Base-by-base conservation (phyloP, 2,888 invertebrate species). In the Heliconius ismenius region DNA sequence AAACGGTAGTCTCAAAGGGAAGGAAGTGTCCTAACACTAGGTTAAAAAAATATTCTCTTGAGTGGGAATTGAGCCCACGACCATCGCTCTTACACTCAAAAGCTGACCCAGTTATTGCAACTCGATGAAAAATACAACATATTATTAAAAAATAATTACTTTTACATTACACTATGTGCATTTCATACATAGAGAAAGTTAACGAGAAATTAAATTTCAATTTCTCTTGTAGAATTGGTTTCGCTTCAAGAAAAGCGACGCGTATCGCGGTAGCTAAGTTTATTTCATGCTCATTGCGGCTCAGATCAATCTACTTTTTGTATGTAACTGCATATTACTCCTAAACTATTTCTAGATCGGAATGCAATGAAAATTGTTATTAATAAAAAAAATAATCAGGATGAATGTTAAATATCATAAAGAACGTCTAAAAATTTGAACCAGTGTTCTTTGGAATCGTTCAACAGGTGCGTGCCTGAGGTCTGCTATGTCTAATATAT, bases 221-320 rank as follows among this genome's bases (percentile, higher is more conserved):
- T 73, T 73, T 36, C 58, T n/a, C 32, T 24, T 26, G 43, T 73
- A 39, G 73, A 64, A 67, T 72, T 75, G 32, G 83, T 86, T 68
- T 68, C 72, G 72, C 28, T 43, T 43, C 39, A 67, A 63, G 39
- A 62, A 60, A 73, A 39, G 60, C 36, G 4, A 87, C 88, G 92
- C 92, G 92, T 92, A 92, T 91, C 90, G 83, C 92, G 87, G 92
- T 89, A 87, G 91, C 89, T 43, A 86, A 86, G 88, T 86, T 92
- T 89, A 92, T 93, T 92, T 92, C 92, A 92, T 90, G 92, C 83
- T 86, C 83, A 91, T 93, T 93, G 92, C 92, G 83, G 84, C 54
- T 76, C 63, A 62, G 76, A 76, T 65, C 68, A 65, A 67, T 68
- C 65, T 68, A 62, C 18, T 75, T 76, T 72, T 76, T 65, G 64